These are phyloP conservation scores for Odontomachus brunneus DNA, from an alignment of 1,140 invertebrate genomes.

Conservation along the genomic window DNA sequence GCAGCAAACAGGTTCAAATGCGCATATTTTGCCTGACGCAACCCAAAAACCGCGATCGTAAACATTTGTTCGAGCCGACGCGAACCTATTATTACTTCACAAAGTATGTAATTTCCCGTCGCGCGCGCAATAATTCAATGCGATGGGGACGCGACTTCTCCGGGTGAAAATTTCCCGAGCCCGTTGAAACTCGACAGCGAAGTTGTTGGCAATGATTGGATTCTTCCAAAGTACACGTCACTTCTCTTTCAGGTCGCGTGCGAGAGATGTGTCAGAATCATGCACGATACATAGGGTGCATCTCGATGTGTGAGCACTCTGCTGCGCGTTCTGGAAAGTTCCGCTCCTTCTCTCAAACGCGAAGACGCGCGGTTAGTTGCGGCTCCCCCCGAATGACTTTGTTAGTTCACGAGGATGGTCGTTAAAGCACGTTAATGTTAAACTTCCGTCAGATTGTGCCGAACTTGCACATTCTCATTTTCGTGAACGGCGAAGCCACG, in stretches of 20 bases:
- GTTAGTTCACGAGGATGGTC: slow-evolving; percentile 18
- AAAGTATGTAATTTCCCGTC: background rate
- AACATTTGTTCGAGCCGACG: background rate
- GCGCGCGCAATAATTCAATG: background rate
- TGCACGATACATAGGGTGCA: background rate
- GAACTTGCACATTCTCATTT: slow-evolving; percentile 1
- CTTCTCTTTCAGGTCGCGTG: slow-evolving; percentile 17
- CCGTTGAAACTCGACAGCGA: background rate
- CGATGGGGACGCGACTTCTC: background rate
- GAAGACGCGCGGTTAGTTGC: background rate
- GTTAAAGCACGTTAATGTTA: slow-evolving; percentile 25
- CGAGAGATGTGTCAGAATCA: slow-evolving; percentile 29
- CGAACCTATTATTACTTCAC: background rate
- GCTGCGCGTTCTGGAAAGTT: slow-evolving; percentile 14
- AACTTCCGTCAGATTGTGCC: background rate
- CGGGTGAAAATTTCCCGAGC: background rate
- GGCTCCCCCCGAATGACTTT: slow-evolving; percentile 17
- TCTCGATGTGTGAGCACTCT: background rate
- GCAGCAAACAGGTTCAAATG: background rate
- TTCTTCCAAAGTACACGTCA: background rate
- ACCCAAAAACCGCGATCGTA: background rate
- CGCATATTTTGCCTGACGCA: background rate
- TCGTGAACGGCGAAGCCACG: background rate
- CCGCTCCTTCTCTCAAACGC: background rate
- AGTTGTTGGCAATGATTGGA: slow-evolving; percentile 31